Conservation (phyloP, 1,140 invertebrate genomes). For the Drosophila arawakana region DNA sequence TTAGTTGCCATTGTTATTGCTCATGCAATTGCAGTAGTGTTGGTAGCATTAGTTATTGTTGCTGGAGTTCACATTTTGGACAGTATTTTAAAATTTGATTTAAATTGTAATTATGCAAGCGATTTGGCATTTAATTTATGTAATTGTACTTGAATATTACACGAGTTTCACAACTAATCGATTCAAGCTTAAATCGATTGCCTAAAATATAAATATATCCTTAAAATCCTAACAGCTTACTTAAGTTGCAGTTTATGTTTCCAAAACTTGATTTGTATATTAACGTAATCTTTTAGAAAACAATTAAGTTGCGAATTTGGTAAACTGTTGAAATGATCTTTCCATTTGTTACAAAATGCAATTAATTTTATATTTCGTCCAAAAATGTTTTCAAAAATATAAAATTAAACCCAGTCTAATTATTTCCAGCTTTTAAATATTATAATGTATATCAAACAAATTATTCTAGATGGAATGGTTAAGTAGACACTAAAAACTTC, state of each 20-base stretch:
- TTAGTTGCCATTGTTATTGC: conserved; percentile 67
- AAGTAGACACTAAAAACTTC: too few species aligned
- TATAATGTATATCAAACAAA: too few species aligned
- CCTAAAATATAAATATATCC: neutral
- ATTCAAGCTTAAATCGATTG: conserved; percentile 1
- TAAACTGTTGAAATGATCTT: too few species aligned
- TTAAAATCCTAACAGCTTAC: too few species aligned
- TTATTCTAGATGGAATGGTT: too few species aligned
- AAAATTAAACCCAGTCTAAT: too few species aligned
- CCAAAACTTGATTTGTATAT: neutral
- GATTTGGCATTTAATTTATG: conserved; percentile 60
- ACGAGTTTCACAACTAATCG: neutral
- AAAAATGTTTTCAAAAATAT: too few species aligned
- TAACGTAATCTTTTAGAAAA: neutral
- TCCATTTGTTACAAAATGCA: too few species aligned
- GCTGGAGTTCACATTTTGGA: conserved; percentile 25
- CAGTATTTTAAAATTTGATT: conserved; percentile 46
- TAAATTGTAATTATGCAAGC: conserved; percentile 65
- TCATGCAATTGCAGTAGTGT: conserved; percentile 13
- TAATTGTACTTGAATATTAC: conserved; percentile 39
- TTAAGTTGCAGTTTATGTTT: neutral
- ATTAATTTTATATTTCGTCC: too few species aligned
- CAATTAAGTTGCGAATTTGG: too few species aligned
- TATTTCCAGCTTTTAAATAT: too few species aligned
- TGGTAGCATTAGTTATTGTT: conserved; percentile 25